These are phyloP conservation scores for Catotricha subobsoleta DNA, from an alignment of 2,888 invertebrate species.

Conservation along the genomic window DNA sequence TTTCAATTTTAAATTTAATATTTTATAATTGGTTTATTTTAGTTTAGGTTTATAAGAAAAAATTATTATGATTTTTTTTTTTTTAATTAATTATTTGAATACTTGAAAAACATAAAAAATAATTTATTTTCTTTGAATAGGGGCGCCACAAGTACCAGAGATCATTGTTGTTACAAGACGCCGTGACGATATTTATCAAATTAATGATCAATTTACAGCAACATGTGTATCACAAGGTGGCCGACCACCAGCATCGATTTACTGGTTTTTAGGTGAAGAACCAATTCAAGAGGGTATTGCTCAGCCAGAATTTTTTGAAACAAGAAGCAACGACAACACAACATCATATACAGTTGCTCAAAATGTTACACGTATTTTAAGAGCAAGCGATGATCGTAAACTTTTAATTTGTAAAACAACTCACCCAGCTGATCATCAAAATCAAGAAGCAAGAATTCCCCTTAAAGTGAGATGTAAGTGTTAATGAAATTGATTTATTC, in stretches of 20 bases:
- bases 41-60: no score
- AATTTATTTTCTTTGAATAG: no score
- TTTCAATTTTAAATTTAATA: no score
- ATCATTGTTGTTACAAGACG: conserved; percentile 16
- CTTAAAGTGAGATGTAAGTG: conserved; percentile 42
- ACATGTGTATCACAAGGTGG: conserved; percentile 50
- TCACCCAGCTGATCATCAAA: conserved; percentile 32
- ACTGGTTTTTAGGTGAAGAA: conserved; percentile 50
- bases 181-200: conserved; percentile 23
- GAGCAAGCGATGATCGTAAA: conserved; percentile 46
- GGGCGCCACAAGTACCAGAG: conserved; percentile 24
- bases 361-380: conserved; percentile 42
- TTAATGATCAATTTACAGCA: conserved; percentile 43
- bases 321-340: conserved; percentile 21
- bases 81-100: no score
- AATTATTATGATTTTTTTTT: no score
- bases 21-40: no score
- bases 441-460: conserved; percentile 19
- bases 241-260: conserved; percentile 55
- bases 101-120: no score
- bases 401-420: conserved; percentile 45
- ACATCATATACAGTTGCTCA: conserved; percentile 45
- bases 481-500: neutral
- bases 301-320: conserved; percentile 29
- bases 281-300: conserved; percentile 39